Evolutionary conservation across 1,140 invertebrate species (phyloP).

Genomic region (Mactra quadrangularis): DNA sequence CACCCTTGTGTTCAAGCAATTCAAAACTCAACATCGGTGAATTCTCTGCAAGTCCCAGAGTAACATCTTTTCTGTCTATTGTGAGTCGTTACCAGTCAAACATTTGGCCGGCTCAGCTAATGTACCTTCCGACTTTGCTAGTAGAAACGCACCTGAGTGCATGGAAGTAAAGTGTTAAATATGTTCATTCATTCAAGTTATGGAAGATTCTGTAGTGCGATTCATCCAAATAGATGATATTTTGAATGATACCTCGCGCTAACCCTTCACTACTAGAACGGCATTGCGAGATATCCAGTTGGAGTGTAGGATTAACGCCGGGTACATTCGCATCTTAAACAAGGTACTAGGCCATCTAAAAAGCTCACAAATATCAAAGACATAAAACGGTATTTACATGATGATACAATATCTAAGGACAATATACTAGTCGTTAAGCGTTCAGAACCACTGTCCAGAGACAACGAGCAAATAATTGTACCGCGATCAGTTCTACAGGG

Average conservation of each 20-base stretch:
- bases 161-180: conserved; percentile 41
- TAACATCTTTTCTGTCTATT: conserved; percentile 62
- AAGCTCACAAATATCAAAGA: conserved; percentile 61
- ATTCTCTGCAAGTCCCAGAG: conserved; percentile 62
- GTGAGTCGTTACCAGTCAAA: conserved; percentile 47
- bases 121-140: conserved; percentile 63
- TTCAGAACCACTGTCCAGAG: conserved; percentile 20
- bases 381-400: conserved; percentile 62
- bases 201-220: conserved; percentile 36
- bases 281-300: conserved; percentile 58
- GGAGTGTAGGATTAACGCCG: conserved; percentile 57
- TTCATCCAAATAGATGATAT: conserved; percentile 17
- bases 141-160: conserved; percentile 55
- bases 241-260: conserved; percentile 1
- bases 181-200: conserved; percentile 39
- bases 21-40: conserved; percentile 58
- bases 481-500: conserved; percentile 60
- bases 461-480: conserved; percentile 64
- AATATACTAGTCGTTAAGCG: conserved; percentile 57
- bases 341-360: conserved; percentile 61
- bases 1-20: conserved; percentile 59
- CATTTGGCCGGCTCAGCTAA: conserved; percentile 42
- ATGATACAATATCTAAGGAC: conserved; percentile 54
- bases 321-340: conserved; percentile 30
- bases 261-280: conserved; percentile 60